Evolutionary conservation across 2,888 invertebrate genomes (phyloP).

Genomic region (Bellardia pandia): DNA sequence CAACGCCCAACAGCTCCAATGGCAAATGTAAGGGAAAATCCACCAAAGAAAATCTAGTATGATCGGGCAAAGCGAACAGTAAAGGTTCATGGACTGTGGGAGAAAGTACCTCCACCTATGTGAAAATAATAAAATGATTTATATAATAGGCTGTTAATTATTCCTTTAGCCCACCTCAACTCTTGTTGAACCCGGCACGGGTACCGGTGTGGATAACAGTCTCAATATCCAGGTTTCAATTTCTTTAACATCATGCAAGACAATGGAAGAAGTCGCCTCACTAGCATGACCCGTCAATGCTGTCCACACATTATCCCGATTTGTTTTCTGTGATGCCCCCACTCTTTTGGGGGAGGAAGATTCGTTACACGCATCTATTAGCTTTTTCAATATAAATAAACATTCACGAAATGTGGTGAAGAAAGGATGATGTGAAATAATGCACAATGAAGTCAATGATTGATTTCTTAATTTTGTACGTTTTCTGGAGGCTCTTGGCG

Average conservation of each 20-base stretch:
- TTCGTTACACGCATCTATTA: conserved; percentile 99
- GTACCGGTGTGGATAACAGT: conserved; percentile 97
- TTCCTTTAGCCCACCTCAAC: conserved; percentile 83
- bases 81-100: conserved; percentile 92
- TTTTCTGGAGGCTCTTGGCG: conserved; percentile 91
- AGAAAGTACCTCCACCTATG: conserved; percentile 91
- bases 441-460: conserved; percentile 97
- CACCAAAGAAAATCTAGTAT: conserved; percentile 97
- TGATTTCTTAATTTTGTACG: conserved; percentile 94
- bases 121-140: conserved; percentile 24
- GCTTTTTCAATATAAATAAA: conserved; percentile 96
- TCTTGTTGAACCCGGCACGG: conserved; percentile 98
- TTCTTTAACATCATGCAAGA: conserved; percentile 97
- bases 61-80: conserved; percentile 97
- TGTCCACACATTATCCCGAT: conserved; percentile 98
- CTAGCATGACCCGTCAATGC: conserved; percentile 93
- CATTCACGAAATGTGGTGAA: conserved; percentile 99
- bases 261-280: conserved; percentile 93
- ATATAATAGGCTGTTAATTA: not conserved
- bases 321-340: conserved; percentile 93
- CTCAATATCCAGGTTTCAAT: conserved; percentile 99
- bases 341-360: conserved; percentile 94
- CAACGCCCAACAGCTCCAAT: conserved; percentile 97
- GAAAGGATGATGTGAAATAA: conserved; percentile 99
- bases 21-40: conserved; percentile 99